Base-by-base conservation (phyloP, 2,888 invertebrate species). In the Ecliptopera silaceata region DNA sequence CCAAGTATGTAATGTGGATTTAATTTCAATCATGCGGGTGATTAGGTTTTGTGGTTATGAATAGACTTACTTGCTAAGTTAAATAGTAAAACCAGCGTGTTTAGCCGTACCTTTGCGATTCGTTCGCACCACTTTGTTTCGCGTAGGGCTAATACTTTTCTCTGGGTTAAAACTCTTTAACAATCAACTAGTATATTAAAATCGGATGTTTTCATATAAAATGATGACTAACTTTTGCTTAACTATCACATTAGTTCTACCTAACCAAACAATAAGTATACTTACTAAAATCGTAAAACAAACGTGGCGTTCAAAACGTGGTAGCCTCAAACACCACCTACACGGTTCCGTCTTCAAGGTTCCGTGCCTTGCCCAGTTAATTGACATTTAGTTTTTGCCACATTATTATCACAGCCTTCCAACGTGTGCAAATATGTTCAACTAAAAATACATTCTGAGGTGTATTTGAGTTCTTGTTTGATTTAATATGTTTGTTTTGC, bases 291-390 rank as follows among this genome's bases (percentile, higher is more conserved):
- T 26, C 34, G 34, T 36, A 15, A 15, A 36, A 36, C 18, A 48
- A 61, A 73, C 72, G 75, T 75, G 74, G 65, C 72, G 64, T 65
- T 69, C 62, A 65, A 72, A 81, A 78, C 74, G 76, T 79, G 79
- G 74, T 79, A 74, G 75, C 71, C 69, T 63, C 73, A 72, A 64
- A 36, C 42, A 47, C 60, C 48, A 74, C 75, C 61, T 77, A 79
- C 76, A 75, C 77, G 29, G 64, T 36, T 36, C 66, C 61, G 63
- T 63, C 63, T 77, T 80, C 88, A 86, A 87, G 86, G 86, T 69
- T 79, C 71, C 63, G 60, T 68, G 64, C 69, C 68, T 61, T 71
- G 67, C 68, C 69, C 70, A 73, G 80, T 80, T 78, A 77, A 77
- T 74, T 69, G 72, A 69, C 68, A 74, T 69, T 77, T 67, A 64